A percentile compares a stretch with the other conserved stretches of the same genome.
phyloP scores from a whole-genome alignment of 1,140 invertebrate species.

The Elymnias hypermnestra region DNA sequence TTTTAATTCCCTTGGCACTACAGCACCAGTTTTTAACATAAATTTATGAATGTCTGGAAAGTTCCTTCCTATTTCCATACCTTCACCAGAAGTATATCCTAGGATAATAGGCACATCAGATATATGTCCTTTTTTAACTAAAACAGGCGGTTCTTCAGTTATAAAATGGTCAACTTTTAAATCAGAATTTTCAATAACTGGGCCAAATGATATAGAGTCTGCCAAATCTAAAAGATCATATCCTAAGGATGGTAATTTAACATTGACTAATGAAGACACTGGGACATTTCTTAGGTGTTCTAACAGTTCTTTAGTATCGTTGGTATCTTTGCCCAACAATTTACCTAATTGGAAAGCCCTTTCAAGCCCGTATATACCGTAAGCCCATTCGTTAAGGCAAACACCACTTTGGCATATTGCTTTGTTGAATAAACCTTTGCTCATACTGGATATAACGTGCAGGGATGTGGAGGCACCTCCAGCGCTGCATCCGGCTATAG shows the following conservation, averaged over 20 bases:
- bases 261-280: slow-evolving; percentile 41
- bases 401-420: slow-evolving; percentile 39
- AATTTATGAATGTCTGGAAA: slow-evolving; percentile 26
- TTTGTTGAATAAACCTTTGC: slow-evolving; percentile 42
- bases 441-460: slow-evolving; percentile 66
- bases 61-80: slow-evolving; percentile 54
- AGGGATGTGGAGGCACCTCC: slow-evolving; percentile 69
- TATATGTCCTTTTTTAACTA: slow-evolving; percentile 36
- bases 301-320: slow-evolving; percentile 44
- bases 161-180: slow-evolving; percentile 46
- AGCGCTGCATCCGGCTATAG: slow-evolving; percentile 78
- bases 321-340: slow-evolving; percentile 43
- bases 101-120: slow-evolving; percentile 52
- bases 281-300: slow-evolving; percentile 47
- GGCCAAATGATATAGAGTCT: slow-evolving; percentile 48
- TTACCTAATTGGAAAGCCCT: slow-evolving; percentile 29
- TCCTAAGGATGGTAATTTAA: slow-evolving; percentile 40
- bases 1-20: slow-evolving; percentile 63
- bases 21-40: slow-evolving; percentile 22
- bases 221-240: slow-evolving; percentile 32
- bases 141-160: slow-evolving; percentile 35
- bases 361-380: slow-evolving; percentile 19
- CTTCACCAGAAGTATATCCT: slow-evolving; percentile 58
- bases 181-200: slow-evolving; percentile 53
- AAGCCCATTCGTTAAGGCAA: slow-evolving; percentile 26